Percentiles rank a stretch among this genome's conserved stretches.
Conservation (phyloP, 2,888 invertebrate genomes). For the Pollenia griseotomentosa region DNA sequence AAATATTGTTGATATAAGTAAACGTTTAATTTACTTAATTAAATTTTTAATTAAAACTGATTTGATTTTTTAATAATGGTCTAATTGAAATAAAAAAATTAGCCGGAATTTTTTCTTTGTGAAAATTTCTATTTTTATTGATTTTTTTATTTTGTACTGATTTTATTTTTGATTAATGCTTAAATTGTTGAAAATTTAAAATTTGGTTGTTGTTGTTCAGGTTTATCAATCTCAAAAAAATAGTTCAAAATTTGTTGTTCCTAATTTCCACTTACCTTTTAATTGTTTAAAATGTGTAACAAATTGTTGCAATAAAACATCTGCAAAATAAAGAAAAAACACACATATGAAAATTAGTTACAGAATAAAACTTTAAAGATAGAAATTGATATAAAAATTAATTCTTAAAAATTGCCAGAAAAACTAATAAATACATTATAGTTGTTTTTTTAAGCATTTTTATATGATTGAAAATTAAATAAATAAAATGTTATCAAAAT, state of each 20-base stretch:
- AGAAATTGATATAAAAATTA: not conserved
- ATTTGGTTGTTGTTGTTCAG: too few species aligned
- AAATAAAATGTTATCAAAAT: slow-evolving; percentile 36
- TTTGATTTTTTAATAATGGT: too few species aligned
- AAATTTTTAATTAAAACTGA: too few species aligned
- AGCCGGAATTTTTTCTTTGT: too few species aligned
- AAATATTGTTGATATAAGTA: too few species aligned
- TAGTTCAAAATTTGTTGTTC: not conserved
- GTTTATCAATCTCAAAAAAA: too few species aligned
- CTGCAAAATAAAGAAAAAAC: slow-evolving; percentile 35
- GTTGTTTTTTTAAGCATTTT: not conserved
- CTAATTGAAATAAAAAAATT: too few species aligned
- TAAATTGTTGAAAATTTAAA: too few species aligned
- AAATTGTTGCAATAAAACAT: not conserved
- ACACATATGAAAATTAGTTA: slow-evolving; percentile 44
- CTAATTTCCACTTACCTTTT: slow-evolving; percentile 38
- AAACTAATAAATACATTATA: not conserved
- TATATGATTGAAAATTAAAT: slow-evolving; percentile 24
- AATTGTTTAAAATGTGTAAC: not conserved
- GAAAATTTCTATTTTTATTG: too few species aligned
- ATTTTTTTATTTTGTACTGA: too few species aligned
- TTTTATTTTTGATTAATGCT: too few species aligned
- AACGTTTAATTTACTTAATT: too few species aligned
- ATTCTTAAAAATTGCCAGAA: not conserved
- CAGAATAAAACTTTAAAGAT: slow-evolving; percentile 29